phyloP scores from a whole-genome alignment of 2,113 vertebrate species.

The Amazona vittata region DNA sequence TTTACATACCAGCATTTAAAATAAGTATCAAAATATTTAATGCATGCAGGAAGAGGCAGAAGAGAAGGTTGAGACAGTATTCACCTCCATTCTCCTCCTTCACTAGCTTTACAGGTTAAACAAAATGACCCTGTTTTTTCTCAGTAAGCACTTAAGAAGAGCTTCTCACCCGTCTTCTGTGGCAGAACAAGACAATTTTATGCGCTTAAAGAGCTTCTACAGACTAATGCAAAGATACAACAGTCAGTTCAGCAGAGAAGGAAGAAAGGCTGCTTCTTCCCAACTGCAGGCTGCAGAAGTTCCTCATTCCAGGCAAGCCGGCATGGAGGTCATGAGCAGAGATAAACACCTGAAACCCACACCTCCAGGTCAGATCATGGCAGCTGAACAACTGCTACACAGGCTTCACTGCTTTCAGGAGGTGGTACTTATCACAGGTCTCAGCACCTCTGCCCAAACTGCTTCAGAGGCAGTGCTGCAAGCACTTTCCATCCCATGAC shows the following conservation, averaged over 20 bases:
- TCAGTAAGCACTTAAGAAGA: background rate
- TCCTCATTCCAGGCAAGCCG: background rate
- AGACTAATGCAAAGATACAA: background rate
- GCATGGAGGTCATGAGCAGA: fast-evolving
- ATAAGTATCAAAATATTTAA: background rate
- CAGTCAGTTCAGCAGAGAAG: background rate
- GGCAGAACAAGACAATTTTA: background rate
- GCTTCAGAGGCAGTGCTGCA: background rate
- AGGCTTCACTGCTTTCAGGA: background rate
- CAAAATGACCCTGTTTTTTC: background rate
- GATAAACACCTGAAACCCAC: background rate
- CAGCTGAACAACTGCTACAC: fast-evolving
- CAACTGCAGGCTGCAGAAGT: background rate
- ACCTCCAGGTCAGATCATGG: background rate
- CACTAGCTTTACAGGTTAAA: background rate
- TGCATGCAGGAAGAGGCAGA: background rate
- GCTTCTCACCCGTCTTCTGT: background rate
- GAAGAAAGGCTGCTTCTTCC: background rate
- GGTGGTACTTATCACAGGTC: background rate
- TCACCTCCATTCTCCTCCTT: background rate
- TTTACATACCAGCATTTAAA: background rate
- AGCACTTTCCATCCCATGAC: background rate
- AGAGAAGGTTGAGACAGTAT: background rate
- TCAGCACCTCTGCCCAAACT: background rate
- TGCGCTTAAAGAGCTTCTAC: background rate